A percentile compares a stretch with the other conserved stretches of the same genome.
These are phyloP conservation scores for Lontra canadensis DNA, from an alignment of 2,113 vertebrate species.

Conservation along the genomic window DNA sequence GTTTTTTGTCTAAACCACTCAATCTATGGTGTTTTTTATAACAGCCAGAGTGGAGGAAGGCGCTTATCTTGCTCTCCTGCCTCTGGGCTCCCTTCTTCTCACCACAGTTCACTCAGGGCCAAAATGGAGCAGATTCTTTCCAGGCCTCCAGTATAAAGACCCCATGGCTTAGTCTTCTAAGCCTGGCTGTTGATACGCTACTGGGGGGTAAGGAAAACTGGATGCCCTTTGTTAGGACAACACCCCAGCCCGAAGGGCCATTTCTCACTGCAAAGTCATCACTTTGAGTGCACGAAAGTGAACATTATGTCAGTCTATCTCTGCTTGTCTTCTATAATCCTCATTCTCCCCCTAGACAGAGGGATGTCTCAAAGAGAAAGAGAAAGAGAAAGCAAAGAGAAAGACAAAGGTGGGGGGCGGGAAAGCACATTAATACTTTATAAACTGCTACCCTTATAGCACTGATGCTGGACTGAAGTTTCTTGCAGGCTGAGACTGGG, in stretches of 20 bases:
- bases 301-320: neutral
- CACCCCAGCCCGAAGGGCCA: neutral
- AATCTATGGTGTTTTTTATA: neutral
- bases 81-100: neutral
- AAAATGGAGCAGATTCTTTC: neutral
- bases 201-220: neutral
- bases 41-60: neutral
- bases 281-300: neutral
- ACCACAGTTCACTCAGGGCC: neutral
- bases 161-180: neutral
- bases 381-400: neutral
- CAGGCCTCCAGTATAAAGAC: neutral
- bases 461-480: neutral
- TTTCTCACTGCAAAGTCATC: neutral
- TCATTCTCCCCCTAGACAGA: neutral
- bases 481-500: neutral
- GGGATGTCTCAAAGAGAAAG: neutral
- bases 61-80: neutral
- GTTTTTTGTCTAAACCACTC: neutral
- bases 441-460: neutral
- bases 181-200: neutral
- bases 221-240: neutral
- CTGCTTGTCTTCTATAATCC: neutral
- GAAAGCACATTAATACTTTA: neutral
- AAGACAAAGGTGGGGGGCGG: neutral